Evolutionary conservation across 2,113 vertebrate genomes (phyloP).

Genomic region (Anolis carolinensis): DNA sequence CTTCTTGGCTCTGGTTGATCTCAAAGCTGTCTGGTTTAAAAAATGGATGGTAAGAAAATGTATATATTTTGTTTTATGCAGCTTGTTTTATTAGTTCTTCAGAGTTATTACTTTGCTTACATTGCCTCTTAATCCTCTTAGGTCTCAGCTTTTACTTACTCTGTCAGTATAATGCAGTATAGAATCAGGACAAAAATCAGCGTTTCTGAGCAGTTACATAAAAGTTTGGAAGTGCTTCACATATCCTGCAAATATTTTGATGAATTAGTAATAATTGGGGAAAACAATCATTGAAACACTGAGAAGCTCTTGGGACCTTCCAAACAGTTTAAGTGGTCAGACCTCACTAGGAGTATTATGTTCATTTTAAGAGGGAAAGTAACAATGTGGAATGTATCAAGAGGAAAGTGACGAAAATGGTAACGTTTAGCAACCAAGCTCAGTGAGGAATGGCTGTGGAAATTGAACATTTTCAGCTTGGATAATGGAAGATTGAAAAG

Average conservation of each 20-base stretch:
- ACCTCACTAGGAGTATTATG: background rate
- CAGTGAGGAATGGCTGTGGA: background rate
- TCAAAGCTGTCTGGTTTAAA: constrained; percentile 94
- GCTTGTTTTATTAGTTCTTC: background rate
- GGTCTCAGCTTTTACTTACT: background rate
- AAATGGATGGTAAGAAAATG: constrained; percentile 91
- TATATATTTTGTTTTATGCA: background rate
- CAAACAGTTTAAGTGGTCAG: background rate
- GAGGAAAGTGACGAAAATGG: background rate
- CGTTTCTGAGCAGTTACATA: too few species aligned
- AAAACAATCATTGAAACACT: background rate
- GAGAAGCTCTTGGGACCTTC: background rate
- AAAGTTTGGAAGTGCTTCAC: too few species aligned
- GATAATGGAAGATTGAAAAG: background rate
- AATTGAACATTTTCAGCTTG: background rate
- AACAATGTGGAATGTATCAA: background rate
- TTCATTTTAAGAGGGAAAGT: background rate
- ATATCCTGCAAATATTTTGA: background rate
- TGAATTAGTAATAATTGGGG: background rate
- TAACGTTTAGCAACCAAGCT: background rate
- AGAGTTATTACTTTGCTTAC: background rate
- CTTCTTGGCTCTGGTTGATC: constrained; percentile 88
- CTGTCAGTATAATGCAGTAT: background rate
- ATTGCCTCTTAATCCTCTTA: too few species aligned
- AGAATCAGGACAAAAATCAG: too few species aligned